These are phyloP conservation scores for Paramormyrops hopkinsi DNA, from an alignment of 2,797 vertebrate species.

Conservation along the genomic window DNA sequence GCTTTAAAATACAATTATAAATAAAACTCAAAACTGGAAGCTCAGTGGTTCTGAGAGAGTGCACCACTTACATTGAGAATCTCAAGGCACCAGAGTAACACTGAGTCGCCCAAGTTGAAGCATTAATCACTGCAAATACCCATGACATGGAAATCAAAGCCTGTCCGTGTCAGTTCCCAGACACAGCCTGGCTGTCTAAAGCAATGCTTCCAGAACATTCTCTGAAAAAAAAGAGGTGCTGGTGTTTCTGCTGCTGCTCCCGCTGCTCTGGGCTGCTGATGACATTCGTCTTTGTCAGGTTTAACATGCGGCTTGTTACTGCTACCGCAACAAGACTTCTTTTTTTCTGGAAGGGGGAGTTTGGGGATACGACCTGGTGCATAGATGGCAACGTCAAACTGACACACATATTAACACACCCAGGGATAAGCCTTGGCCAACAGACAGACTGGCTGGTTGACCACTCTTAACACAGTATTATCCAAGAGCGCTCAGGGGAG, in stretches of 20 bases:
- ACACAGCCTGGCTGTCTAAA: conserved; percentile 37
- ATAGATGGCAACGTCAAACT: conserved; percentile 22
- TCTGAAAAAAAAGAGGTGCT: conserved; percentile 16
- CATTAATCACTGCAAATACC: conserved; percentile 71
- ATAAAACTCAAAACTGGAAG: conserved; percentile 7
- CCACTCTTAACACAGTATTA: neutral
- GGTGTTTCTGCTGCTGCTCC: neutral
- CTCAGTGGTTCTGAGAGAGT: neutral
- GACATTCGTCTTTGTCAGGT: conserved; percentile 53
- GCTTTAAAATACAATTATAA: conserved; percentile 4
- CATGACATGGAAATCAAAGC: conserved; percentile 67
- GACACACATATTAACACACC: conserved; percentile 22
- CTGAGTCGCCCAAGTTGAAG: conserved; percentile 53
- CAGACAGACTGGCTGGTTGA: neutral
- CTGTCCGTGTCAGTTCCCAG: conserved; percentile 44
- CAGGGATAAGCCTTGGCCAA: conserved; percentile 12
- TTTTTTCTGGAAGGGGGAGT: neutral
- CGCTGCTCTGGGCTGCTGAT: conserved; percentile 8
- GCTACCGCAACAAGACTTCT: conserved; percentile 24
- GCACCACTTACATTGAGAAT: conserved; percentile 30
- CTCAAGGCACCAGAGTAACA: conserved; percentile 54
- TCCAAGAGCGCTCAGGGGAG: neutral
- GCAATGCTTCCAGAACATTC: conserved; percentile 32
- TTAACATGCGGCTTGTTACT: conserved; percentile 36
- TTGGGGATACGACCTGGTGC: conserved; percentile 14